These are phyloP conservation scores for Eubasilissa regina DNA, from an alignment of 1,140 invertebrate species.

Conservation along the genomic window DNA sequence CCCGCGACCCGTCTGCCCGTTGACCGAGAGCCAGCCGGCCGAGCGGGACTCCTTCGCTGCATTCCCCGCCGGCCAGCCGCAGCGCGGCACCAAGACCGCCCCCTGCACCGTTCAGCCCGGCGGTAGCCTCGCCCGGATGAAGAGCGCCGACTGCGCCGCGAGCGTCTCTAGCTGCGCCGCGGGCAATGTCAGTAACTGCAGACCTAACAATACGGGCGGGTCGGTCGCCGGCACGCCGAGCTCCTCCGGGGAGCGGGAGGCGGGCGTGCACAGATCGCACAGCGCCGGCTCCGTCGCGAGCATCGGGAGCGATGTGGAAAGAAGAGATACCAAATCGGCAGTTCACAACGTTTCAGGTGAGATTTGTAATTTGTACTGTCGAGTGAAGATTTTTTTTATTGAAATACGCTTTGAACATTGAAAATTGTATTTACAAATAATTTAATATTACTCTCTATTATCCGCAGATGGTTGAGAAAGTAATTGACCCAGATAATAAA, in stretches of 20 bases:
- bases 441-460: not conserved
- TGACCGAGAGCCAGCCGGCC: not conserved
- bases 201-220: not conserved
- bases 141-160: not conserved
- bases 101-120: not conserved
- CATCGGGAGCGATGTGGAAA: slow-evolving; percentile 46
- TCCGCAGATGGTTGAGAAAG: not conserved
- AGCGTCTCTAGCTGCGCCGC: too few species aligned
- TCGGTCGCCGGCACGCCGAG: slow-evolving; percentile 4
- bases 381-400: not conserved
- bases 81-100: not conserved
- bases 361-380: not conserved
- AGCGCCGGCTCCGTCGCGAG: slow-evolving; percentile 57
- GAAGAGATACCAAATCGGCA: slow-evolving; percentile 41
- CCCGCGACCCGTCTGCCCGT: slow-evolving; percentile 41
- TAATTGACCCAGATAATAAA: not conserved
- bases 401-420: not conserved
- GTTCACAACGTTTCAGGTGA: slow-evolving; percentile 58
- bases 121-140: not conserved
- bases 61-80: slow-evolving; percentile 45
- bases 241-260: slow-evolving; percentile 8
- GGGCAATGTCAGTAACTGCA: not conserved
- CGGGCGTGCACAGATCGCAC: slow-evolving; percentile 53
- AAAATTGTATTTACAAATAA: not conserved
- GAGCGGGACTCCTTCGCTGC: slow-evolving; percentile 32